phyloP scores from a whole-genome alignment of 1,140 invertebrate species.

The Dendrolimus punctatus region DNA sequence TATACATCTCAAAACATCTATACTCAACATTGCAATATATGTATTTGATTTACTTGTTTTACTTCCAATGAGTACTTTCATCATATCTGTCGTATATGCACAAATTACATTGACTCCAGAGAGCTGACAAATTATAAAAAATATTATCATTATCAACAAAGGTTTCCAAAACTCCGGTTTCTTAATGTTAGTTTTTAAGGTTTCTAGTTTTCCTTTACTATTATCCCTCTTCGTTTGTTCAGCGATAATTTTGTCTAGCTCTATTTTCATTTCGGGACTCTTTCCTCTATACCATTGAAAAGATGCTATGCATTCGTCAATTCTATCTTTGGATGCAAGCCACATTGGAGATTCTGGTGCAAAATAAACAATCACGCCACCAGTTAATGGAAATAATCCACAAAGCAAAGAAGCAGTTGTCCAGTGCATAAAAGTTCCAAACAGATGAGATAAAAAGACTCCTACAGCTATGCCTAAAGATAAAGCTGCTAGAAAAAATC shows the following conservation, averaged over 20 bases:
- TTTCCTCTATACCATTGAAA: slow-evolving; percentile 73
- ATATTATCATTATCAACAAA: slow-evolving; percentile 72
- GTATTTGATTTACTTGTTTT: slow-evolving; percentile 49
- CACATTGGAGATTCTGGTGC: slow-evolving; percentile 83
- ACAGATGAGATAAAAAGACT: slow-evolving; percentile 72
- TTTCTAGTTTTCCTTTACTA: slow-evolving; percentile 38
- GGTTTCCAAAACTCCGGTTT: slow-evolving; percentile 74
- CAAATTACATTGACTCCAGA: slow-evolving; percentile 80
- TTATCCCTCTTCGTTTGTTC: slow-evolving; percentile 49
- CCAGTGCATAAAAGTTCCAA: slow-evolving; percentile 76
- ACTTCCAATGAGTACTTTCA: slow-evolving; percentile 69
- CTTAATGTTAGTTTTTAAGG: slow-evolving; percentile 45
- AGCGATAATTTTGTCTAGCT: slow-evolving; percentile 66
- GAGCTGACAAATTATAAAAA: slow-evolving; percentile 76
- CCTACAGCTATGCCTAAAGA: slow-evolving; percentile 73
- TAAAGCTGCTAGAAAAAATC: slow-evolving; percentile 72
- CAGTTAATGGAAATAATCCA: slow-evolving; percentile 67
- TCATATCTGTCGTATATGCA: slow-evolving; percentile 80
- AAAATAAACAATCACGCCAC: slow-evolving; percentile 66
- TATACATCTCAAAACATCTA: slow-evolving; percentile 79
- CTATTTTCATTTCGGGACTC: slow-evolving; percentile 53
- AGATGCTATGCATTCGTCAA: slow-evolving; percentile 64
- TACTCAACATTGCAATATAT: slow-evolving; percentile 75
- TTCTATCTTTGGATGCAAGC: slow-evolving; percentile 73
- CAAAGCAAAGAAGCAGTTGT: slow-evolving; percentile 71